A percentile compares a stretch with the other conserved stretches of the same genome.
Evolutionary conservation across 2,888 invertebrate species (phyloP).

Genomic region (Drosophila phalerata): DNA sequence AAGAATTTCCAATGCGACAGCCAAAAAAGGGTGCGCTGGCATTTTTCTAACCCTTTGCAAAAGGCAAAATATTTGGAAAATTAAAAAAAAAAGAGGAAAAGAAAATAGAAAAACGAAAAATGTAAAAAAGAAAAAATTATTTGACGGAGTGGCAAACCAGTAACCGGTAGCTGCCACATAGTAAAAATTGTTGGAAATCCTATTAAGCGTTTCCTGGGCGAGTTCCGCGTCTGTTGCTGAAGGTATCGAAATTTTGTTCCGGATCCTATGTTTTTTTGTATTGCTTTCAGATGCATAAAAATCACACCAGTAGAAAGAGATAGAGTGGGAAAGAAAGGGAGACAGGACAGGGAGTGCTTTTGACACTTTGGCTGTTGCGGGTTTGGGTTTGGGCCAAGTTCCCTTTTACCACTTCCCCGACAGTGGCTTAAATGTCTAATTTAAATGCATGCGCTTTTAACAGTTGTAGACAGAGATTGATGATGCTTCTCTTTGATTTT

Average conservation of each 20-base stretch:
- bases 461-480: conserved; percentile 83
- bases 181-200: conserved; percentile 77
- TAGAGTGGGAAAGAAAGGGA: neutral
- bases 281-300: conserved; percentile 30
- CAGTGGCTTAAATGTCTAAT: conserved; percentile 83
- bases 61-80: conserved; percentile 71
- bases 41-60: conserved; percentile 74
- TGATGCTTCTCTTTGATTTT: conserved; percentile 68
- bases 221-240: conserved; percentile 56
- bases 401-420: conserved; percentile 18
- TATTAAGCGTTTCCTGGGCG: conserved; percentile 76
- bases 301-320: conserved; percentile 42
- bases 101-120: conserved; percentile 28
- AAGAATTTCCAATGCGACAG: conserved; percentile 65
- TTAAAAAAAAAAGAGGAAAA: conserved; percentile 45
- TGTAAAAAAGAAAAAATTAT: conserved; percentile 38
- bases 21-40: conserved; percentile 64
- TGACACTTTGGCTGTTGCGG: conserved; percentile 48
- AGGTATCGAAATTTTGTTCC: conserved; percentile 51
- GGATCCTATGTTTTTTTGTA: neutral
- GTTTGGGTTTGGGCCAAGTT: conserved; percentile 33
- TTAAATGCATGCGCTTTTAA: conserved; percentile 84
- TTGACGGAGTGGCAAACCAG: conserved; percentile 49
- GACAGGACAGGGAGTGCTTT: conserved; percentile 24
- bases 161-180: conserved; percentile 66